Evolutionary conservation across 1,140 invertebrate genomes (phyloP), one percentile per base, ranked within the genome.

Genomic region (Meteorus sp.): DNA sequence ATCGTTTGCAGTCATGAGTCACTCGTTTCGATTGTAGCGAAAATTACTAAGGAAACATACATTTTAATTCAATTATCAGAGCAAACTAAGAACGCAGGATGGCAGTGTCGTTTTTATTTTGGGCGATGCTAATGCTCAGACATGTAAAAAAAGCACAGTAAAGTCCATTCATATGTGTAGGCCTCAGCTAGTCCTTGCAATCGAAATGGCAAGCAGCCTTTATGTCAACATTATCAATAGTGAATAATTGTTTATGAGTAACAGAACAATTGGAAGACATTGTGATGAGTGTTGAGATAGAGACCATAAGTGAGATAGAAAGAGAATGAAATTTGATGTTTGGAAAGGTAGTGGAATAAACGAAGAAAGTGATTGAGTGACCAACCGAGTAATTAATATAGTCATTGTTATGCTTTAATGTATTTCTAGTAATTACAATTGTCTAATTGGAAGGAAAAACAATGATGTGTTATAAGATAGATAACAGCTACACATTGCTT

Each of bases 361-460:
- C n/a, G n/a, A n/a, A n/a, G 35, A 11, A 33, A 20, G 15, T 44
- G 53, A 17, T 44, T 7, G 8, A 17, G 3, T 7, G 5, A 11
- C 59, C 44, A 58, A 47, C 48, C 48, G 57, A 56, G 55, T 53
- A 64, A 60, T 55, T 65, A 69, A 69, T 69, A 68, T 71, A 73
- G 70, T 73, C 69, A 73, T 65, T 73, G 70, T 73, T 73, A 73
- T 72, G 70, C 70, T 72, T 72, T 72, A 71, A 72, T 73, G 65
- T 73, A 73, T 71, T 71, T 73, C 63, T 73, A 73, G 70, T 67
- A 47, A 71, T 71, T 73, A 67, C 63, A 69, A 66, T 61, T 72
- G 71, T 52, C 71, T 69, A 60, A 61, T 71, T 72, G 69, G 68
- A 72, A 56, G 52, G 44, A 39, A 50, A 33, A 27, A 50, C 68